Evolutionary conservation across 2,113 vertebrate genomes (phyloP), one percentile per base, ranked within the genome.

Genomic region (Dipodomys merriami): DNA sequence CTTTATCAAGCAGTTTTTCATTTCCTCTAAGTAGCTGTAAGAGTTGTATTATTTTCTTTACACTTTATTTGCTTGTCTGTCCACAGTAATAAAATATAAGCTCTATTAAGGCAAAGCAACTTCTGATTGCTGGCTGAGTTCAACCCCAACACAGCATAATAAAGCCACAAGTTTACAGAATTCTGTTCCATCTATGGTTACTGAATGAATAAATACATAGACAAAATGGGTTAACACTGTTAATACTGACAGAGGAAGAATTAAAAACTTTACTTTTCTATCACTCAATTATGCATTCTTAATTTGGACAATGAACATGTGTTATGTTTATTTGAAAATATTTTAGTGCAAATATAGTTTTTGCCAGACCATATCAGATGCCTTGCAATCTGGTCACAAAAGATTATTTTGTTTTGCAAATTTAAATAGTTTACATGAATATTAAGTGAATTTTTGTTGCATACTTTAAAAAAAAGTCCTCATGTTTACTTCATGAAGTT

Each of bases 321-420:
- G 62, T 73, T 95, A 53, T 7, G 30, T 80, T 88, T 86, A 78
- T 80, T 95, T 82, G 35, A 95, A 93, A 94, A 67, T 72, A 92
- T 71, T 90, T 85, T 67, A 80, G 22, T 46, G 9, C 65, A 91
- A 90, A 33, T 78, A 90, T 77, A 89, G 35, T 94, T 93, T 91
- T 74, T 93, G 88, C 30, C 23, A 91, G 88, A 69, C 35, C 35
- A 76, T 69, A 89, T 93, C 71, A 89, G 49, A 84, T 82, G 65
- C 5, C 71, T 86, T 94, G 22, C 88, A 89, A 94, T 91, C 85
- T 94, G 49, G 83, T 95, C 49, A 93, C 25, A 44, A 27, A 83
- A 16, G 20, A 88, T 78, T 90, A 83, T 65, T 89, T 65, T 81
- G 20, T 78, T 92, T 95, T 86, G 30, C 27, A 78, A 94, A 93